Base-by-base conservation (phyloP, 1,140 invertebrate genomes). In the Tetraneura akinire region DNA sequence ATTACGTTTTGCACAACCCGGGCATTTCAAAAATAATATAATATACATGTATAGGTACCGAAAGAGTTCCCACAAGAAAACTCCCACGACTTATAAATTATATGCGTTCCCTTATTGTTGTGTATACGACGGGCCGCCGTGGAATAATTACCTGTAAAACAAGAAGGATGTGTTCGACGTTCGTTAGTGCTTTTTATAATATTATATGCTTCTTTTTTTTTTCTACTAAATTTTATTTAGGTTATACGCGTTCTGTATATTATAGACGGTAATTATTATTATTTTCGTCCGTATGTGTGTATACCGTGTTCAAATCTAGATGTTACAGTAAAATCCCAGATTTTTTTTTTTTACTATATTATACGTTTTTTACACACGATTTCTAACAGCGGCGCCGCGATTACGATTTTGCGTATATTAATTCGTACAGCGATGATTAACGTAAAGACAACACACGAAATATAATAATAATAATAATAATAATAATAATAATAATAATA, bases 21-120 rank as follows among this genome's bases (percentile, higher is more conserved):
- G 74, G 53, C n/a, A 26, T 68, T 68, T 68, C 66, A 42, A 68
- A 47, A 47, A 68, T 13, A 23, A 3, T 68, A 68, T 13, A n/a
- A 37, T 37, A 16, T 18, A 16, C 26, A 60, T 16, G 60, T 32
- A 64, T 37, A 23, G 29, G 73, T 29, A 32, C 73, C 32, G 42
- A 78, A 62, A 62, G 53, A 57, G 74, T 78, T 78, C 74, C 74
- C 74, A 78, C 74, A 78, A 78, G 74, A 78, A 78, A 78, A 78
- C 74, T 78, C 74, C 74, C 74, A 78, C 74, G 74, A 78, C 74
- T 78, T 60, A 78, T 62, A 78, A 78, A 78, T 78, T 78, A 78
- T 78, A 78, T 13, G 21, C 74, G 55, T 60, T 78, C 55, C 74
- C 37, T 78, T 78, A 62, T 78, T 78, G 74, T 78, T 78, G 51